A percentile compares a stretch with the other conserved stretches of the same genome.
These are phyloP conservation scores for Eupithecia insigniata DNA, from an alignment of 2,888 invertebrate genomes.

Conservation along the genomic window DNA sequence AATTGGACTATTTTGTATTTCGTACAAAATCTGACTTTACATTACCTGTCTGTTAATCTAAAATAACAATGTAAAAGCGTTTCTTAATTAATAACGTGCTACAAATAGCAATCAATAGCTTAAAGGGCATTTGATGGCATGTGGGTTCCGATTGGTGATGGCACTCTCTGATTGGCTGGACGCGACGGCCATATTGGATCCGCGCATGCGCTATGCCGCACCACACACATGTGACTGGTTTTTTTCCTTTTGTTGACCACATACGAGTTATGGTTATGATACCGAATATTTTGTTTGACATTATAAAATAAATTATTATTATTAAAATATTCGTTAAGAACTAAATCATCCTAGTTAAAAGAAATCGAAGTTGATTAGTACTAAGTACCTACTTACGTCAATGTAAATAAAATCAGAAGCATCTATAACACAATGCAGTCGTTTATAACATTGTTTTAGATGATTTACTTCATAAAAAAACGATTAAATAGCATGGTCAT, in stretches of 20 bases:
- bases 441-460: background rate
- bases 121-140: conserved; percentile 67
- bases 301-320: background rate
- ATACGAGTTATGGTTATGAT: conserved; percentile 32
- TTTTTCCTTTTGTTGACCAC: conserved; percentile 49
- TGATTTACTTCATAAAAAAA: conserved; percentile 16
- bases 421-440: conserved; percentile 11
- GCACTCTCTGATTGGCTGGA: conserved; percentile 68
- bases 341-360: background rate
- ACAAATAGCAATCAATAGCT: conserved; percentile 74
- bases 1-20: background rate
- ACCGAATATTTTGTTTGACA: conserved; percentile 20
- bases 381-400: background rate
- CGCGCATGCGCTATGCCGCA: conserved; percentile 72
- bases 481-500: conserved; percentile 30
- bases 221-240: conserved; percentile 67
- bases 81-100: conserved; percentile 60
- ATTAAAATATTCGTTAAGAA: background rate
- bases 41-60: conserved; percentile 21
- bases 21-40: background rate
- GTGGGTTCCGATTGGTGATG: conserved; percentile 60
- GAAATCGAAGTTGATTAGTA: background rate
- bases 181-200: conserved; percentile 77
- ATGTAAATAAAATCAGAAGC: background rate
- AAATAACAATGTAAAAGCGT: conserved; percentile 45